Percentiles rank a stretch among this genome's conserved stretches.
Evolutionary conservation across 2,888 invertebrate species (phyloP).

Genomic region (Nemotelus pantherinus): DNA sequence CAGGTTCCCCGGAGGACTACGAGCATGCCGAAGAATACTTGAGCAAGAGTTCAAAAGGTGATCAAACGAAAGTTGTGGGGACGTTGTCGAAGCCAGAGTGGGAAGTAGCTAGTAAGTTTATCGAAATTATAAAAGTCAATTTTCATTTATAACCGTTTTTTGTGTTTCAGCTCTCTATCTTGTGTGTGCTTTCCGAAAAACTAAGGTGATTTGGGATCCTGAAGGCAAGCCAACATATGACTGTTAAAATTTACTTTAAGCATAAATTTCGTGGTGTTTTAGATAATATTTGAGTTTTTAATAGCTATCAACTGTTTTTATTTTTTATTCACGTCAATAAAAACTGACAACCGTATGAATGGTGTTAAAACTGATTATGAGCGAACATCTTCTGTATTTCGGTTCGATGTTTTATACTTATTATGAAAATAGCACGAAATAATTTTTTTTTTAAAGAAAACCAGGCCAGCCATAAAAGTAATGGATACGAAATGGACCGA

Average conservation of each 20-base stretch:
- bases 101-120: conserved; percentile 86
- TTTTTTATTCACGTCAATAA: not conserved
- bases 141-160: conserved; percentile 40
- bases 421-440: too few relatives aligned
- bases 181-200: conserved; percentile 85
- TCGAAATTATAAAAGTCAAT: conserved; percentile 59
- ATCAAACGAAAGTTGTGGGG: conserved; percentile 68
- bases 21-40: conserved; percentile 73
- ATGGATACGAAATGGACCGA: too few relatives aligned
- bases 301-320: not conserved
- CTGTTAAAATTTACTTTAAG: conserved; percentile 41
- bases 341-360: not conserved
- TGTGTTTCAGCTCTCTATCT: conserved; percentile 78
- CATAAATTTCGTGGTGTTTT: conserved; percentile 23
- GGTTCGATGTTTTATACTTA: too few relatives aligned
- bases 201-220: conserved; percentile 72
- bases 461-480: too few relatives aligned
- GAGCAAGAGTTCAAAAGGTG: conserved; percentile 58
- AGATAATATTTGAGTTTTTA: not conserved
- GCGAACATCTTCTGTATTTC: too few relatives aligned
- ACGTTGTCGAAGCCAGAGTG: conserved; percentile 90
- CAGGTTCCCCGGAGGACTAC: conserved; percentile 74
- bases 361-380: not conserved
- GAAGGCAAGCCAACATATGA: conserved; percentile 72
- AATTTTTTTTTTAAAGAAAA: too few relatives aligned